These are phyloP conservation scores for Corydoras maculifer DNA, from an alignment of 2,113 vertebrate genomes.

Conservation along the genomic window DNA sequence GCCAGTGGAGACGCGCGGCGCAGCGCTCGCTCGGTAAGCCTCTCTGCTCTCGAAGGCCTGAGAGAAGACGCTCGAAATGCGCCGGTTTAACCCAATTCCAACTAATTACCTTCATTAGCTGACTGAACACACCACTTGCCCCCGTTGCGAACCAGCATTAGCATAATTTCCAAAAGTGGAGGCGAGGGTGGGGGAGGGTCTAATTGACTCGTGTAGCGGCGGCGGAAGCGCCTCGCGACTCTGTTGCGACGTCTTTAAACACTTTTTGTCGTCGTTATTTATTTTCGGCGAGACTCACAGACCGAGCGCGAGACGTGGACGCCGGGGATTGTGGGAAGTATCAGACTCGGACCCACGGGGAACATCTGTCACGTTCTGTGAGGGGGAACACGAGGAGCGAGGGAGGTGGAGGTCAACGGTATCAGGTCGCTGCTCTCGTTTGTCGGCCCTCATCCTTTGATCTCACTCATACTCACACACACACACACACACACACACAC, in stretches of 20 bases:
- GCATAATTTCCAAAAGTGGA: constrained; percentile 24
- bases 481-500: too few species aligned
- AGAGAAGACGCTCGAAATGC: constrained; percentile 16
- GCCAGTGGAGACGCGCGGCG: too few species aligned
- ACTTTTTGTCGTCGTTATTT: neutral
- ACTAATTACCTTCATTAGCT: constrained; percentile 38
- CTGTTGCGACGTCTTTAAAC: too few species aligned
- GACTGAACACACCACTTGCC: constrained; percentile 27
- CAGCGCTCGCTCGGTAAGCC: neutral
- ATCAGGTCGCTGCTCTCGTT: too few species aligned
- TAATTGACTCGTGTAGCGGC: constrained; percentile 32
- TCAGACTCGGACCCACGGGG: constrained; percentile 26
- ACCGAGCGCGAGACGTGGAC: constrained; percentile 33
- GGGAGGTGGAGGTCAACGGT: neutral
- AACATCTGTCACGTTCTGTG: constrained; percentile 39
- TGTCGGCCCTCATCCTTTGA: constrained; percentile 7
- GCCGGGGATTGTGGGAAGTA: constrained; percentile 32
- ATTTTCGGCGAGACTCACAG: constrained; percentile 9
- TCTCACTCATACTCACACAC: neutral
- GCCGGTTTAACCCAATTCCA: constrained; percentile 34
- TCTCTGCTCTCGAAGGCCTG: constrained; percentile 2
- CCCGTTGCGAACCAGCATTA: constrained; percentile 23
- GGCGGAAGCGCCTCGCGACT: too few species aligned
- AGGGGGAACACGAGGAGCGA: constrained; percentile 10
- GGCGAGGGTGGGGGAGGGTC: constrained; percentile 2